Percentiles rank a stretch among this genome's conserved stretches.
Evolutionary conservation across 2,888 invertebrate species (phyloP).

Genomic region (Gerosis bhagava): DNA sequence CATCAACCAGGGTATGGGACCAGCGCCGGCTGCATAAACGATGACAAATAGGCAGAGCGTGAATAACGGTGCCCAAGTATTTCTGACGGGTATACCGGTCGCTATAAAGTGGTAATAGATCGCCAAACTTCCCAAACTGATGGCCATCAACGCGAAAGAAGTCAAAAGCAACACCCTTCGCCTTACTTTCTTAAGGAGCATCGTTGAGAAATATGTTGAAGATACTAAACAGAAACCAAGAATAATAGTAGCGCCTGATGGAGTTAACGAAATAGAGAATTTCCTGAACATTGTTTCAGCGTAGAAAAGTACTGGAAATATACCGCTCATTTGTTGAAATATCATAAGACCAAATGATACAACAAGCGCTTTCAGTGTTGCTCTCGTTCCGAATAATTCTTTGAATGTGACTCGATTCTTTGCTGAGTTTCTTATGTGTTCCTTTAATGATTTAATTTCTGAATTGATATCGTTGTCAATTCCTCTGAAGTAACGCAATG

Average conservation of each 20-base stretch:
- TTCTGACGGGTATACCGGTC: slow-evolving; percentile 41
- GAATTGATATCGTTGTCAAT: slow-evolving; percentile 79
- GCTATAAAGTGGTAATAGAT: slow-evolving; percentile 67
- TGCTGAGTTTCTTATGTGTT: slow-evolving; percentile 66
- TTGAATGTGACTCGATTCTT: slow-evolving; percentile 69
- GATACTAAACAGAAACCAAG: slow-evolving; percentile 83
- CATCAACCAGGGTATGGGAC: slow-evolving; percentile 89
- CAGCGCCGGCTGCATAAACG: slow-evolving; percentile 85
- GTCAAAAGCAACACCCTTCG: slow-evolving; percentile 83
- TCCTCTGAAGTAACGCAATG: slow-evolving; percentile 84
- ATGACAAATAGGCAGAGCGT: slow-evolving; percentile 81
- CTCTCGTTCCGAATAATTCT: slow-evolving; percentile 63
- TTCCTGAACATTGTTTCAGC: slow-evolving; percentile 78
- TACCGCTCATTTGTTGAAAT: slow-evolving; percentile 84
- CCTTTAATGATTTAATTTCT: slow-evolving; percentile 76
- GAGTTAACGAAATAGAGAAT: slow-evolving; percentile 62
- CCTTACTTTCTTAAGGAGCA: slow-evolving; percentile 83
- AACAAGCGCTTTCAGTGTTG: slow-evolving; percentile 68
- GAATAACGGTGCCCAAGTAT: slow-evolving; percentile 81
- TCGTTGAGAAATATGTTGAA: slow-evolving; percentile 79
- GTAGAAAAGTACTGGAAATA: slow-evolving; percentile 83
- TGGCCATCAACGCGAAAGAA: slow-evolving; percentile 81
- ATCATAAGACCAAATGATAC: slow-evolving; percentile 84
- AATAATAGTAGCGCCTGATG: slow-evolving; percentile 77
- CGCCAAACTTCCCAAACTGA: slow-evolving; percentile 74